These are phyloP conservation scores for Microctonus brassicae DNA, from an alignment of 2,888 invertebrate species.

Conservation along the genomic window DNA sequence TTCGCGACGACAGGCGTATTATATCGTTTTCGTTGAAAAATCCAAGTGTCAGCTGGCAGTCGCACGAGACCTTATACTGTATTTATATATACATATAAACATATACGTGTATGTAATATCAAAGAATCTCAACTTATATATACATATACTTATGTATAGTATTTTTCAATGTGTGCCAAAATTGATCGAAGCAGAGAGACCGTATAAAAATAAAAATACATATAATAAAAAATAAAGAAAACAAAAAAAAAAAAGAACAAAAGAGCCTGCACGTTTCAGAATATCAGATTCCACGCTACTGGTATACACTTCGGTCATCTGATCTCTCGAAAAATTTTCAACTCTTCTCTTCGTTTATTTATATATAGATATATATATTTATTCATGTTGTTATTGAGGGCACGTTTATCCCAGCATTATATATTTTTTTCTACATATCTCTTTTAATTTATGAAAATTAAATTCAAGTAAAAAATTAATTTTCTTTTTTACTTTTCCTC, in stretches of 20 bases:
- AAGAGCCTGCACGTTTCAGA: slow-evolving; percentile 49
- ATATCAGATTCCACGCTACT: slow-evolving; percentile 64
- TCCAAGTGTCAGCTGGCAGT: slow-evolving; percentile 55
- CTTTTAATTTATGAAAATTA: background rate
- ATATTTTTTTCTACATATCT: background rate
- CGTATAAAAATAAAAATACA: background rate
- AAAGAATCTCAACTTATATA: no score
- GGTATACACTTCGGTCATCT: slow-evolving; percentile 63
- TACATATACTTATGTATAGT: slow-evolving; percentile 40
- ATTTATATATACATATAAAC: background rate
- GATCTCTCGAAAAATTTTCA: slow-evolving; percentile 51
- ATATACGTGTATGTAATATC: background rate
- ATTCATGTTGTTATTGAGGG: slow-evolving; percentile 42
- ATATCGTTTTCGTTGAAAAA: slow-evolving; percentile 38
- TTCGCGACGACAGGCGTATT: slow-evolving; percentile 39
- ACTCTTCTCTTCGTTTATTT: no score
- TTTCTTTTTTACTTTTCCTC: no score
- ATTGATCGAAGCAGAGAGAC: slow-evolving; percentile 20
- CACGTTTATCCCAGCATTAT: slow-evolving; percentile 38
- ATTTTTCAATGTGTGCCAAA: slow-evolving; percentile 37
- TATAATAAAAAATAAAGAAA: background rate
- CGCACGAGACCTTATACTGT: slow-evolving; percentile 43
- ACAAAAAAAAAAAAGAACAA: slow-evolving; percentile 31
- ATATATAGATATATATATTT: slow-evolving; percentile 44
- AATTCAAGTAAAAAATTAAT: background rate